Evolutionary conservation across 2,113 vertebrate species (phyloP), one percentile per base, ranked within the genome.

Genomic region (Nannospalax galili): DNA sequence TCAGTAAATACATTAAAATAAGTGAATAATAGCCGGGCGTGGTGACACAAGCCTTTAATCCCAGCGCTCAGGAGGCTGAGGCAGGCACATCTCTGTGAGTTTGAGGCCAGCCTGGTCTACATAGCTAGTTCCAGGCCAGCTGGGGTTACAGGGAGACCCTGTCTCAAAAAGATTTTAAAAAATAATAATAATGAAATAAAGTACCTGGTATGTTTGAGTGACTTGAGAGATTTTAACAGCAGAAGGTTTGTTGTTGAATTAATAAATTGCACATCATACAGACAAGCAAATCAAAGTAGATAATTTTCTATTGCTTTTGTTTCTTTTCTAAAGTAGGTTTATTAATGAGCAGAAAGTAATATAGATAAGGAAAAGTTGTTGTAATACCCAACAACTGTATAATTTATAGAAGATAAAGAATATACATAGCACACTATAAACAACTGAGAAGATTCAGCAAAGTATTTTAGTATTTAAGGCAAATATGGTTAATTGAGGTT

Each of bases 281-380:
- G 35, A 79, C 91, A 84, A 64, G 26, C 84, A 96, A 88, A n/a
- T 73, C 5, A 84, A 91, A 56, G 37, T 75, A 73, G 48, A 60
- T 35, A 64, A 64, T 64, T 48, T 88, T 28, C 3, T 77, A 64
- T 42, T 73, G 52, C 17, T 64, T 88, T 88, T 42, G n/a, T 19
- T 70, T 75, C 35, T 64, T 88, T 77, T 48, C 9, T 42, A 88
- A 79, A 58, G 60, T 42, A 74, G 30, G 42, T n/a, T 67, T 67
- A 52, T 56, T 32, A 62, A 75, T 75, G 56, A 88, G 9, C 19
- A 88, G 30, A 88, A 75, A 64, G 28, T 67, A 86, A 26, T 22
- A 17, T 19, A 28, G 1, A 4, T 4, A 88, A 81, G 9, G 16
- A 90, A 92, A 90, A 82, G 5, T 15, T 72, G 5, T 15, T 72